Evolutionary conservation across 2,113 vertebrate species (phyloP).

Genomic region (Choloepus hoffmanni): DNA sequence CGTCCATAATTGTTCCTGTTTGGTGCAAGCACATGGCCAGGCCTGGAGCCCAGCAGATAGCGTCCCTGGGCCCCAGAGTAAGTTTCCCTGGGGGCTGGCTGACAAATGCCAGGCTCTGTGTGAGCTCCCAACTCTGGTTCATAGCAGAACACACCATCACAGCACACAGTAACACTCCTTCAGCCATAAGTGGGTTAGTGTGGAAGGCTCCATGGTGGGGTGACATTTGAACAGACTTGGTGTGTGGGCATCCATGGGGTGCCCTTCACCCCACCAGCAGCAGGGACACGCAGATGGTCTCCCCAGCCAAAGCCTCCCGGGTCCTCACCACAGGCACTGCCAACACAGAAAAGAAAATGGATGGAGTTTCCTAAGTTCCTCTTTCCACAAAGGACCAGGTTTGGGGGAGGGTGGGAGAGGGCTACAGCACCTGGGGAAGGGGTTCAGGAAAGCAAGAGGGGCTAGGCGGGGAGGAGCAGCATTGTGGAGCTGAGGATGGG

Average conservation of each 20-base stretch:
- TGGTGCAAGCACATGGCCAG: background rate
- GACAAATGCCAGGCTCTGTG: background rate
- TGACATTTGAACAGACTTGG: background rate
- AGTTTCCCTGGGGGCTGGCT: background rate
- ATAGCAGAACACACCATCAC: background rate
- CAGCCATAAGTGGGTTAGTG: background rate
- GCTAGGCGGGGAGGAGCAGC: background rate
- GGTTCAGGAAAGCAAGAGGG: background rate
- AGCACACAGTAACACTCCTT: rapidly evolving
- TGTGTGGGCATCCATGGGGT: background rate
- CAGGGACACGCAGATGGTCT: background rate
- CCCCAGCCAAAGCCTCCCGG: background rate
- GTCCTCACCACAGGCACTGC: background rate
- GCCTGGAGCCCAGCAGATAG: background rate
- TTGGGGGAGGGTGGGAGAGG: too few species aligned
- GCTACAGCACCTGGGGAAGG: background rate
- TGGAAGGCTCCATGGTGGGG: background rate
- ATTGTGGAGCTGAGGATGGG: rapidly evolving
- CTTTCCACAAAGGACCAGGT: background rate
- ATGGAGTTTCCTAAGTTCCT: background rate
- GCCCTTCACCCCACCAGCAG: too few species aligned
- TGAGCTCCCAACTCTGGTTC: background rate
- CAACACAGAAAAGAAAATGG: background rate
- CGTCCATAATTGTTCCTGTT: background rate
- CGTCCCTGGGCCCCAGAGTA: background rate